Evolutionary conservation across 2,113 vertebrate species (phyloP).

Genomic region (Apteryx mantelli): DNA sequence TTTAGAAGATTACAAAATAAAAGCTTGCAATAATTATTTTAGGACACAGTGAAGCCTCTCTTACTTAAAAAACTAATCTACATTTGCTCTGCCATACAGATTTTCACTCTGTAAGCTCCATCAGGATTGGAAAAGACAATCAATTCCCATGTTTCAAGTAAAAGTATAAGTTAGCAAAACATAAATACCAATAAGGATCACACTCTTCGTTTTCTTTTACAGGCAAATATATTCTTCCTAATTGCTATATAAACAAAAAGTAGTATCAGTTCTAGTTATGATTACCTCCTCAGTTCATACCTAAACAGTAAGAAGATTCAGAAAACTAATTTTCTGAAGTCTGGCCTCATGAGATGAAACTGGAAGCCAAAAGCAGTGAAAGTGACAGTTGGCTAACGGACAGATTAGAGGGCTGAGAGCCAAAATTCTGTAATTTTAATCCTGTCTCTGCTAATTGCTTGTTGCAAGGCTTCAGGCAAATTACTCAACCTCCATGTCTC

Average conservation of each 20-base stretch:
- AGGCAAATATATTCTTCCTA: neutral
- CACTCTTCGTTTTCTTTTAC: neutral
- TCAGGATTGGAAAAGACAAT: neutral
- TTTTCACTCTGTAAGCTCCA: neutral
- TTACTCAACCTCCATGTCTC: slow-evolving; percentile 25
- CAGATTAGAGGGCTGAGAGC: neutral
- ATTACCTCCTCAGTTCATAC: neutral
- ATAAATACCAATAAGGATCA: neutral
- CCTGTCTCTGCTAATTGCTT: slow-evolving; percentile 24
- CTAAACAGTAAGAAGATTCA: neutral
- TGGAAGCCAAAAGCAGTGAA: neutral
- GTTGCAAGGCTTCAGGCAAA: slow-evolving; percentile 24
- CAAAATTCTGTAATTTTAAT: slow-evolving; percentile 39
- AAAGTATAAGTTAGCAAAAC: neutral
- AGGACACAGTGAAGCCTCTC: neutral
- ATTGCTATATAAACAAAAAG: neutral
- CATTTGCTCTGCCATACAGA: neutral
- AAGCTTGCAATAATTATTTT: neutral
- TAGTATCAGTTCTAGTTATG: neutral
- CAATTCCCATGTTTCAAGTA: neutral
- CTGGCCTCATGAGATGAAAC: neutral
- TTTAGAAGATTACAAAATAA: neutral
- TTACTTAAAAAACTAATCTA: neutral
- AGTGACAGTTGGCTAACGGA: neutral
- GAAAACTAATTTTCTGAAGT: neutral